phyloP scores from a whole-genome alignment of 2,797 vertebrate genomes.

The Anguilla obscura region DNA sequence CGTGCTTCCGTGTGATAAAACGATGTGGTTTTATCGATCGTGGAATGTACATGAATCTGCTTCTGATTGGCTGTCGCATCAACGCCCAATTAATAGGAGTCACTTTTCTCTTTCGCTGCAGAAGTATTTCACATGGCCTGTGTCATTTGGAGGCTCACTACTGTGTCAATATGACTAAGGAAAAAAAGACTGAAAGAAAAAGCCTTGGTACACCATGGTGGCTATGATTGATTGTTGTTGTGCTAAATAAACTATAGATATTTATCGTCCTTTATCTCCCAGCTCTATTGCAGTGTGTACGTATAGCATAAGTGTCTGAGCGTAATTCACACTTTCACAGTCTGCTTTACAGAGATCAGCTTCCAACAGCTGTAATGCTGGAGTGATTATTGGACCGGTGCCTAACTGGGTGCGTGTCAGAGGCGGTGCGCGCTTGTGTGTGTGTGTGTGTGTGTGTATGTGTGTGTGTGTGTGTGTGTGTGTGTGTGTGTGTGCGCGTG shows the following conservation, averaged over 20 bases:
- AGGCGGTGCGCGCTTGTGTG: background rate
- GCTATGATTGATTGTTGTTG: background rate
- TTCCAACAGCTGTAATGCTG: background rate
- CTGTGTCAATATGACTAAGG: background rate
- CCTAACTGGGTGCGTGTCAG: background rate
- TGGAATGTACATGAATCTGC: background rate
- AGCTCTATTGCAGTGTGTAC: background rate
- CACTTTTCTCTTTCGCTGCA: background rate
- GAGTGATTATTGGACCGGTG: background rate
- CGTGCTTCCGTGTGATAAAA: background rate
- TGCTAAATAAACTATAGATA: background rate
- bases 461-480: background rate
- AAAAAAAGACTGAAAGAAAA: background rate
- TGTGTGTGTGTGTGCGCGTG: constrained; percentile 15
- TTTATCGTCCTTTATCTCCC: background rate
- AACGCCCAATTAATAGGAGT: background rate
- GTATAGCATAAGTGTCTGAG: background rate
- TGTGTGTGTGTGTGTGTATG: background rate
- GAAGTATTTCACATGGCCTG: background rate
- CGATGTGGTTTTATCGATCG: background rate
- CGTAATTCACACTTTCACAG: background rate
- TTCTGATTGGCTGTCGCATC: background rate
- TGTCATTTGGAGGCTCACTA: background rate
- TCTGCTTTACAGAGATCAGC: background rate
- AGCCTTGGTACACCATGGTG: too few species aligned